These are phyloP conservation scores for Paracentrotus lividus DNA, from an alignment of 53 echinoderm and acorn worm genomes.

Conservation along the genomic window DNA sequence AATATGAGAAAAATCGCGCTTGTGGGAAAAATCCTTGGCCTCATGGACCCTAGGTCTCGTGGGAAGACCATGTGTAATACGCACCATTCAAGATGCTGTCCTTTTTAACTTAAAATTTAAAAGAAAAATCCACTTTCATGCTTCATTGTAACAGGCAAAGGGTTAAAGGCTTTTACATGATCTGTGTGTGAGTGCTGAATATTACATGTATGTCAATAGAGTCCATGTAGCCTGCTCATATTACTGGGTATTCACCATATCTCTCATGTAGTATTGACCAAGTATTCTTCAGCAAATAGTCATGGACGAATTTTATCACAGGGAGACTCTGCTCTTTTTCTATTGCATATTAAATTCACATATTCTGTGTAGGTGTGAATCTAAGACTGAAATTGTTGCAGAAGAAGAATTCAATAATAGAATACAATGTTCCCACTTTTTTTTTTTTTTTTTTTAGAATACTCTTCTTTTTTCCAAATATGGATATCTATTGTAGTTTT, in stretches of 20 bases:
- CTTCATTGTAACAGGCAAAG: no score
- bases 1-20: no score
- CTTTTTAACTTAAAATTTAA: no score
- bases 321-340: background rate
- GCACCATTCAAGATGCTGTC: no score
- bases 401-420: background rate
- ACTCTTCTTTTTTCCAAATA: background rate
- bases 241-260: background rate
- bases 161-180: no score
- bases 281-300: conserved; percentile 26
- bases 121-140: no score
- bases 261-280: background rate
- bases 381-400: background rate
- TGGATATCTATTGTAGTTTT: background rate
- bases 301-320: background rate
- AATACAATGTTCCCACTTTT: background rate
- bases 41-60: no score
- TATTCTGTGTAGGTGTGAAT: background rate
- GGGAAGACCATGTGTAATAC: no score
- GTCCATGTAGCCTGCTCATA: background rate
- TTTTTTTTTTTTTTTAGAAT: no score
- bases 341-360: background rate
- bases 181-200: no score
- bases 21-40: no score
- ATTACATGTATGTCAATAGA: conserved; percentile 17